These are phyloP conservation scores for Diplolepis rosae DNA, from an alignment of 2,888 invertebrate species.

Conservation along the genomic window DNA sequence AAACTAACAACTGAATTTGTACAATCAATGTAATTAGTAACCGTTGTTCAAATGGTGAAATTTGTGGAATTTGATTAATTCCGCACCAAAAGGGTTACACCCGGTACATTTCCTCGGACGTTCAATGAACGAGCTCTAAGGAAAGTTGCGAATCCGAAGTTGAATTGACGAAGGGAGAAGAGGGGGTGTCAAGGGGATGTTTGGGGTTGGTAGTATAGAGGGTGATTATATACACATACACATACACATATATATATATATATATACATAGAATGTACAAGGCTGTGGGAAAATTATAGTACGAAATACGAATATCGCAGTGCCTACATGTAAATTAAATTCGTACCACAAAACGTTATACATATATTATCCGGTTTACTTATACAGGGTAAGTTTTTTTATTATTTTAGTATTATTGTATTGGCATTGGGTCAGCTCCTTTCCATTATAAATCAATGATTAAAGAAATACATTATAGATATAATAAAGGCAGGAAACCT, in stretches of 20 bases:
- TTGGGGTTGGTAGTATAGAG: neutral
- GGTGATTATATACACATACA: neutral
- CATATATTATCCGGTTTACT: too few relatives aligned
- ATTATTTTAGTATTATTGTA: too few relatives aligned
- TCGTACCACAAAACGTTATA: neutral
- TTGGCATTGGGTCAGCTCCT: too few relatives aligned
- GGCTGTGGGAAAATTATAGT: neutral
- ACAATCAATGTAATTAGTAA: too few relatives aligned
- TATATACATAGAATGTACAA: neutral
- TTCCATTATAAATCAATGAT: too few relatives aligned
- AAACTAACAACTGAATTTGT: too few relatives aligned
- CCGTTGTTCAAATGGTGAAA: too few relatives aligned
- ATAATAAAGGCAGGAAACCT: too few relatives aligned
- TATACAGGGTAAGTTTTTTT: too few relatives aligned
- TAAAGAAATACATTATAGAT: too few relatives aligned
- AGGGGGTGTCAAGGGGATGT: neutral
- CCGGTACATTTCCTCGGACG: constrained; percentile 13
- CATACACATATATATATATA: constrained; percentile 5
- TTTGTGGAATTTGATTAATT: constrained; percentile 15
- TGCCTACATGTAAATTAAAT: neutral
- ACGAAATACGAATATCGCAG: neutral
- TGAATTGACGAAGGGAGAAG: constrained; percentile 20
- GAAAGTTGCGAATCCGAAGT: constrained; percentile 31
- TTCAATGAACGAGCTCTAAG: constrained; percentile 18
- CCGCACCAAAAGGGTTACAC: constrained; percentile 22